A percentile compares a stretch with the other conserved stretches of the same genome.
Conservation (phyloP, 1,140 invertebrate genomes). For the Eufriesea mexicana region DNA sequence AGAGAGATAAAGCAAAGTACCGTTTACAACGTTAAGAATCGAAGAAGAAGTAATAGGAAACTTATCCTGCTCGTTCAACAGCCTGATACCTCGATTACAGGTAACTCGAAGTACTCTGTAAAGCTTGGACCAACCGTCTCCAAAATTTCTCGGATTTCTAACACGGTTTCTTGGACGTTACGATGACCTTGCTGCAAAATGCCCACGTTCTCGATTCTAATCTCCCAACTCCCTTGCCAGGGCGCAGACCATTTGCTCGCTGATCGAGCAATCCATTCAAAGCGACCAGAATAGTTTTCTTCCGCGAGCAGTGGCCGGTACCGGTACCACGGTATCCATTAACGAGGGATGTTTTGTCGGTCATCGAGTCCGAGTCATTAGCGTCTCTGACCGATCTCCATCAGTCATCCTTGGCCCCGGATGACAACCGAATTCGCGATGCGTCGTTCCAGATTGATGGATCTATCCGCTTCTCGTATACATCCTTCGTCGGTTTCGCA, state of each 20-base stretch:
- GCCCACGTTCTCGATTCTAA: not conserved
- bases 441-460: slow-evolving; percentile 65
- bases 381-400: slow-evolving; percentile 62
- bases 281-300: slow-evolving; percentile 20
- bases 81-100: no score
- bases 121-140: not conserved
- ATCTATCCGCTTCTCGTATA: slow-evolving; percentile 62
- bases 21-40: not conserved
- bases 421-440: slow-evolving; percentile 64
- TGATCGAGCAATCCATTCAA: not conserved
- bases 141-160: no score
- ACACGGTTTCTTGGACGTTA: not conserved
- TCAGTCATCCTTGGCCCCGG: slow-evolving; percentile 67
- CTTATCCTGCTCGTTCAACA: no score
- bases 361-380: slow-evolving; percentile 66
- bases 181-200: no score
- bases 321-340: slow-evolving; percentile 62
- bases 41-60: no score
- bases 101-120: not conserved
- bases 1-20: not conserved
- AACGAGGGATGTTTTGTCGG: slow-evolving; percentile 65
- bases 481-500: slow-evolving; percentile 50
- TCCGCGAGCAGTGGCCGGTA: slow-evolving; percentile 30
- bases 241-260: not conserved
- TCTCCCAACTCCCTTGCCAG: not conserved